Evolutionary conservation across 2,113 vertebrate genomes (phyloP), one percentile per base, ranked within the genome.

Genomic region (Lepidothrix coronata): DNA sequence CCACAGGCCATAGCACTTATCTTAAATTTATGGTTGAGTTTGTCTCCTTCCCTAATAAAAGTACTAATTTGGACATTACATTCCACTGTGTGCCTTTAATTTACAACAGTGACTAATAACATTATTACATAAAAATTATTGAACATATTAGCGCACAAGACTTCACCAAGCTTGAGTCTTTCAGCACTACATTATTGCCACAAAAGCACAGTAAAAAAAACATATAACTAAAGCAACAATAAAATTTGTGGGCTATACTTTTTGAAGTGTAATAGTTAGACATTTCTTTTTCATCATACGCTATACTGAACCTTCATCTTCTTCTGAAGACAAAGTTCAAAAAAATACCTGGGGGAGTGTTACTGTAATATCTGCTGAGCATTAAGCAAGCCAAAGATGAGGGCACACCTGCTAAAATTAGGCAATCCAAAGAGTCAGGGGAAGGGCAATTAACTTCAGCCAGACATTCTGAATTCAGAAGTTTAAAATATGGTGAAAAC

Each of bases 371-470:
- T 12, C 52, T 91, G 83, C 33, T 14, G 43, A 88, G 43, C 49
- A 30, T 20, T 59, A 63, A 81, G 73, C n/a, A 89, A 95, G 71
- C 31, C 66, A 88, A 82, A 91, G 57, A 72, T 46, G 85, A 88
- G 71, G 62, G 52, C 66, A 91, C 81, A 91, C 55, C 87, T 93
- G 91, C 58, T 91, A 48, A 83, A 95, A 85, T 59, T 15, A 88
- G 67, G 62, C 85, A 95, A 77, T 31, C 21, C 37, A 62, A 81
- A 78, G 41, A 85, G 81, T 94, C 91, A 91, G 24, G 19, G 39
- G 23, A 89, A 96, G 73, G 71, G 55, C 63, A 91, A 63, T 15
- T 37, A 88, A 87, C 44, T 62, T 79, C 67, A 82, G n/a, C 43
- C 71, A 90, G 33, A 76, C 21, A 27, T 73, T 28, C 54, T 57